Base-by-base conservation (phyloP, 2,113 vertebrate species). In the Morphnarchus princeps region DNA sequence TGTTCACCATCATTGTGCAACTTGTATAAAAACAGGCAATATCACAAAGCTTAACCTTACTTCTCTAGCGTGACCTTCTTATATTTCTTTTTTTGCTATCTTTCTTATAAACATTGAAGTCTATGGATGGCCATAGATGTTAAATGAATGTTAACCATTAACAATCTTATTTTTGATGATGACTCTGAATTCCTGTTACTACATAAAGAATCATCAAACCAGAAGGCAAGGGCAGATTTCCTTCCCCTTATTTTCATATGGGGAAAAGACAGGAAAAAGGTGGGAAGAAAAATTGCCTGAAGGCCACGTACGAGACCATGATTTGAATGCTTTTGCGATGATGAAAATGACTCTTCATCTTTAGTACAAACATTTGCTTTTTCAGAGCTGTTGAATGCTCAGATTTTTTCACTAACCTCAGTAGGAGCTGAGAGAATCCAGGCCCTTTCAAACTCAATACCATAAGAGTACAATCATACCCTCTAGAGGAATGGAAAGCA, bases 401-500 rank as follows among this genome's bases (percentile, higher is more conserved):
- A 36, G 24, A 10, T 90, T 86, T 94, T 91, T 81, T 16, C 29
- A 18, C 25, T 81, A 54, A 47, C 42, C 43, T 83, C 28, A 31
- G 24, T 22, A 81, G 55, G 15, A 89, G 24, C 52, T 67, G 63
- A 95, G 67, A 87, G 67, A 92, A 92, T 62, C 42, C 50, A 94
- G 45, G 31, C 18, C 59, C 63, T 84, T 83, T 93, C 34, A 78
- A 88, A 95, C 36, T 63, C 79, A 89, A 40, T 70, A 72, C 63
- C 78, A 20, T 82, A 69, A 82, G 87, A 84, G 78, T 91, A 96
- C 70, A 96, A 90, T 86, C 77, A 89, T 96, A 93, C 85, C 79
- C 71, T 94, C 88, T 94, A 96, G 88, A 96, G 87, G 82, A 96
- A 93, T 85, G 65, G 74, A 95, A 87, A 85, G 82, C 70, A 93